A percentile compares a stretch with the other conserved stretches of the same genome.
These are phyloP conservation scores for Olivierus martensii DNA, from an alignment of 1,140 invertebrate genomes.

Conservation along the genomic window DNA sequence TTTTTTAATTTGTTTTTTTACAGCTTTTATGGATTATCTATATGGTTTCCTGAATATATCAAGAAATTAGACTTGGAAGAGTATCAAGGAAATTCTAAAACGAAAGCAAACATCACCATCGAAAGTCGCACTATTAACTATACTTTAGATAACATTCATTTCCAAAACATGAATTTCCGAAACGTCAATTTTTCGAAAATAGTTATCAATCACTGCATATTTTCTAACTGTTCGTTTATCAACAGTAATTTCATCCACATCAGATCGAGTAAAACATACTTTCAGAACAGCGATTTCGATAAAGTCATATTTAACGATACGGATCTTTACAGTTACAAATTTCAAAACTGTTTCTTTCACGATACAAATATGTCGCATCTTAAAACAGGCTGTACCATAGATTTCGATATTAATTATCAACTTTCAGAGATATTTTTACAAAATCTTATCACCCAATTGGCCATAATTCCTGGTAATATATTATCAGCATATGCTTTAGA, in stretches of 20 bases:
- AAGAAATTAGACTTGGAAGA: conserved; percentile 30
- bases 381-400: conserved; percentile 23
- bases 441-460: conserved; percentile 27
- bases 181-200: conserved; percentile 23
- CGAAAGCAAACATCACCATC: background rate
- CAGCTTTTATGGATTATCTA: conserved; percentile 40
- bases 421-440: conserved; percentile 27
- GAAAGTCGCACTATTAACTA: conserved; percentile 1
- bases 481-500: conserved; percentile 36
- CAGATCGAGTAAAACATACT: conserved; percentile 26
- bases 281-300: conserved; percentile 21
- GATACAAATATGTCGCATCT: conserved; percentile 23
- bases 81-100: conserved; percentile 23
- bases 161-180: conserved; percentile 19
- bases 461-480: conserved; percentile 35
- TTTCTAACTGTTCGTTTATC: conserved; percentile 24
- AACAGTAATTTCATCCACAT: conserved; percentile 25
- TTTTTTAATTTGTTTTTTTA: too few species aligned
- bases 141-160: conserved; percentile 25
- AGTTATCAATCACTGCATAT: conserved; percentile 26
- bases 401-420: conserved; percentile 28
- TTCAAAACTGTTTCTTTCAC: conserved; percentile 22
- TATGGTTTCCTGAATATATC: conserved; percentile 42
- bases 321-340: conserved; percentile 26
- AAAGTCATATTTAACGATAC: conserved; percentile 26